phyloP scores from a whole-genome alignment of 2,888 invertebrate genomes.

The Anticlea derivata region DNA sequence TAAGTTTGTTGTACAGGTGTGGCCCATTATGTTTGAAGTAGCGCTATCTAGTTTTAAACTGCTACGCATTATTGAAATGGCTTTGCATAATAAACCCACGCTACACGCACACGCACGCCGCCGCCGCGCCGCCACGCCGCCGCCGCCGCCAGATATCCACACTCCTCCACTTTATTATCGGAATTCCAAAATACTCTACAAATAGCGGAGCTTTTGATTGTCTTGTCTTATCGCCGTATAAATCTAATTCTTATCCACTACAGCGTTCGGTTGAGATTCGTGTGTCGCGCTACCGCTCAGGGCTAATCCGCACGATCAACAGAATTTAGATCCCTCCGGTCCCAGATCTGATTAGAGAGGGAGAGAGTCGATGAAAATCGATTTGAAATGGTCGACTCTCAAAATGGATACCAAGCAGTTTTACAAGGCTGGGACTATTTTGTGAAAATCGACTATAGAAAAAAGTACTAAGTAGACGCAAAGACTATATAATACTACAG shows the following conservation, averaged over 20 bases:
- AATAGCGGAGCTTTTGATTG: slow-evolving; percentile 30
- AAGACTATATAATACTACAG: too few relatives aligned
- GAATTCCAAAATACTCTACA: slow-evolving; percentile 31
- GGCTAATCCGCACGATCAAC: slow-evolving; percentile 38
- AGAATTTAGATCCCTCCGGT: slow-evolving; percentile 26
- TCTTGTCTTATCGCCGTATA: slow-evolving; percentile 11
- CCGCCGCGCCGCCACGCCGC: too few relatives aligned
- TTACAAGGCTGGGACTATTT: not conserved
- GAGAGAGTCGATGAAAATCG: slow-evolving; percentile 4
- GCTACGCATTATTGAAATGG: too few relatives aligned
- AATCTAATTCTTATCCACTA: slow-evolving; percentile 16
- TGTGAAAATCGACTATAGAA: not conserved
- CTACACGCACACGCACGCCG: too few relatives aligned
- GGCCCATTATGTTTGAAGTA: too few relatives aligned
- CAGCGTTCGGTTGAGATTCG: slow-evolving; percentile 9
- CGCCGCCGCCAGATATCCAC: not conserved
- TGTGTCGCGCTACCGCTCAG: slow-evolving; percentile 12
- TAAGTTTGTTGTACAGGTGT: too few relatives aligned
- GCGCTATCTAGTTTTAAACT: too few relatives aligned
- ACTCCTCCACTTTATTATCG: slow-evolving; percentile 32
- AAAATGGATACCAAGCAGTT: not conserved
- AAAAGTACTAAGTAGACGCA: too few relatives aligned
- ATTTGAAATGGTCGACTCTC: slow-evolving; percentile 6
- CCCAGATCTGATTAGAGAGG: not conserved
- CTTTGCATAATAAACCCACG: too few relatives aligned